A percentile compares a stretch with the other conserved stretches of the same genome.
These are phyloP conservation scores for Zosterops borbonicus DNA, from an alignment of 2,113 vertebrate species.

Conservation along the genomic window DNA sequence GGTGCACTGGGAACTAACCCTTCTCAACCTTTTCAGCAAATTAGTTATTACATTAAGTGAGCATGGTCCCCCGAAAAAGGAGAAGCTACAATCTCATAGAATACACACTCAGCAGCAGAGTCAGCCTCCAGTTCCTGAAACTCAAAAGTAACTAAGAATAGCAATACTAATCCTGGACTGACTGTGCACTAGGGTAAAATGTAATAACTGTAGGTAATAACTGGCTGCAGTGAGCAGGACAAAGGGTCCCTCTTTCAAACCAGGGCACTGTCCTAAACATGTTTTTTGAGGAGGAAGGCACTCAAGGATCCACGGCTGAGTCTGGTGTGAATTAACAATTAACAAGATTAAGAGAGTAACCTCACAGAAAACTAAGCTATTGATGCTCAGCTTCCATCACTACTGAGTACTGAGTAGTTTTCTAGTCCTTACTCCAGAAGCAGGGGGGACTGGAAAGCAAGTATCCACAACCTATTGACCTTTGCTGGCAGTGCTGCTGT, in stretches of 20 bases:
- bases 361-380: background rate
- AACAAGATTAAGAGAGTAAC: background rate
- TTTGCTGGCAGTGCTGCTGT: background rate
- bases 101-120: background rate
- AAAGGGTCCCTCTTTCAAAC: background rate
- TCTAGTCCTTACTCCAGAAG: no score
- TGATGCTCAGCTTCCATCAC: background rate
- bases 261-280: background rate
- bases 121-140: background rate
- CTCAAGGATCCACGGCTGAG: background rate
- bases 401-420: background rate
- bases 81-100: accelerated
- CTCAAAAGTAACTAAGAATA: background rate
- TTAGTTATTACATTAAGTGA: background rate
- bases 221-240: background rate
- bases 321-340: background rate
- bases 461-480: background rate
- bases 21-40: background rate
- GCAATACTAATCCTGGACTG: background rate
- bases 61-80: background rate
- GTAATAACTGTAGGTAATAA: background rate
- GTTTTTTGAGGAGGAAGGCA: background rate
- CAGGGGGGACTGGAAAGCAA: background rate
- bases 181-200: background rate
- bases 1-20: background rate